Percentiles rank a stretch among this genome's conserved stretches.
These are phyloP conservation scores for Amniataba percoides DNA, from an alignment of 2,797 vertebrate species.

Conservation along the genomic window DNA sequence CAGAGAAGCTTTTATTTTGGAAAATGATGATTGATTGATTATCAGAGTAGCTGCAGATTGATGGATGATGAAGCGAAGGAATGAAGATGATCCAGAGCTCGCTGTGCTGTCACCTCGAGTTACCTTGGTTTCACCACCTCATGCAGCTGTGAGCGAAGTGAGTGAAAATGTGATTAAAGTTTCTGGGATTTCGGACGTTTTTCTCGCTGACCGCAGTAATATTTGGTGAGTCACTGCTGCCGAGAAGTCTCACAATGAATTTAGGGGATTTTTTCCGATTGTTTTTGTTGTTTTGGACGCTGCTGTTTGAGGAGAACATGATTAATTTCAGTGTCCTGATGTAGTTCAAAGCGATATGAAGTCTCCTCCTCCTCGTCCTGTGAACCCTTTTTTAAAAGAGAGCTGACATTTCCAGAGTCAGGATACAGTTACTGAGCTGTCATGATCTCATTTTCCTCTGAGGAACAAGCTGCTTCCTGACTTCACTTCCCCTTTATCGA, in stretches of 20 bases:
- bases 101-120: too few relatives aligned
- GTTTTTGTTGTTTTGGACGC: neutral
- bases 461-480: constrained; percentile 83
- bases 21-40: too few relatives aligned
- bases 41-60: too few relatives aligned
- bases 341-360: neutral
- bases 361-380: neutral
- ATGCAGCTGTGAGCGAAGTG: too few relatives aligned
- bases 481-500: constrained; percentile 63
- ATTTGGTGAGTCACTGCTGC: neutral
- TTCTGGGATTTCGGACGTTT: neutral
- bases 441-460: constrained; percentile 65
- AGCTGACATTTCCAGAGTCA: constrained; percentile 35
- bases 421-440: constrained; percentile 59
- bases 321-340: neutral
- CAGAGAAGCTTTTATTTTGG: too few relatives aligned
- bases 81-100: too few relatives aligned
- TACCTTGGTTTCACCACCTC: too few relatives aligned
- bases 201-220: neutral
- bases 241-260: neutral
- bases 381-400: neutral
- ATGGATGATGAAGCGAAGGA: too few relatives aligned
- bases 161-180: too few relatives aligned
- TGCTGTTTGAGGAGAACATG: neutral
- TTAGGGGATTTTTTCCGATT: neutral